Conservation (phyloP, 1,140 invertebrate genomes). For the Aphelinus atriplicis region DNA sequence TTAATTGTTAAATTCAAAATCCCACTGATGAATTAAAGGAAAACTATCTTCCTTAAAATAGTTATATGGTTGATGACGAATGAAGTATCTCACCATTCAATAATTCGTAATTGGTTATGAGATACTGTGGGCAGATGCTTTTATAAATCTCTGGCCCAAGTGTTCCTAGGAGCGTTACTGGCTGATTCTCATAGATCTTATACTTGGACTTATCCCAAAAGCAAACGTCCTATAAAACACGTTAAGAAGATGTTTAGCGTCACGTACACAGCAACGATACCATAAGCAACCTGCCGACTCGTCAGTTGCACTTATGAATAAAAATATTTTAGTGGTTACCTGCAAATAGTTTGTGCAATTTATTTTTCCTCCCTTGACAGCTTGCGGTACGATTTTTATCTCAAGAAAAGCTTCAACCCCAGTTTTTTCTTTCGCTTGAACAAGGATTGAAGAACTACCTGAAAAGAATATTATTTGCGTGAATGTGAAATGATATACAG, state of each 20-base stretch:
- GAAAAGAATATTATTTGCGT: background rate
- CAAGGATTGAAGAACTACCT: constrained; percentile 48
- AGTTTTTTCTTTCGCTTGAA: constrained; percentile 48
- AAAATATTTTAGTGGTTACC: constrained; percentile 44
- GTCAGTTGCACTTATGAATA: too few relatives aligned
- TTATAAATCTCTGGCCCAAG: constrained; percentile 54
- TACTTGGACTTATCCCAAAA: constrained; percentile 61
- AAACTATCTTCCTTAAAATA: too few relatives aligned
- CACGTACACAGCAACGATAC: background rate
- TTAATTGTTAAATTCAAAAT: too few relatives aligned
- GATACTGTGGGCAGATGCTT: constrained; percentile 53
- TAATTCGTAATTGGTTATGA: constrained; percentile 53
- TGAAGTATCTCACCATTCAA: constrained; percentile 55
- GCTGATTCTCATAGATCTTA: constrained; percentile 64
- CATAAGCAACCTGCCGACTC: too few relatives aligned
- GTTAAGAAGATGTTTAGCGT: constrained; percentile 15
- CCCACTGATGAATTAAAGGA: too few relatives aligned
- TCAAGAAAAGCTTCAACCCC: constrained; percentile 53
- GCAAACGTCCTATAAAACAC: constrained; percentile 60
- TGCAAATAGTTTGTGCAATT: constrained; percentile 57
- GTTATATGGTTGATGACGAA: background rate
- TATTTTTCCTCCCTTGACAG: constrained; percentile 42
- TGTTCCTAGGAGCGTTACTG: constrained; percentile 55
- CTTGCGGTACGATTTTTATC: constrained; percentile 51
- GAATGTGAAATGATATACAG: too few relatives aligned